Base-by-base conservation (phyloP, 2,888 invertebrate genomes). In the Pseudococcus jackbeardsleyi region DNA sequence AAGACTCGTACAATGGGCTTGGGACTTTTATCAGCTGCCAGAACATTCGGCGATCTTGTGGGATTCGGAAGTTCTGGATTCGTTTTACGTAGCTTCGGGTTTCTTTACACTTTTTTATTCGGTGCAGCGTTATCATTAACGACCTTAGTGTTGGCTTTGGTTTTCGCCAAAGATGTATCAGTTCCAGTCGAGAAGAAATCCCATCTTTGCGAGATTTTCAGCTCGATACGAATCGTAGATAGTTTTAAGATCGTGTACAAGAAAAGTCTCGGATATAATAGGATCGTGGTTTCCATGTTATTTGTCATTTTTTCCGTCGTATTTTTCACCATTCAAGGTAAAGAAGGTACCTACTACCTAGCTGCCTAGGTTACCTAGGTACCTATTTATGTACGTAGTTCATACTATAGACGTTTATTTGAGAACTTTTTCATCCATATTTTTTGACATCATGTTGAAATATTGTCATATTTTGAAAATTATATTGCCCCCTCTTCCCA, bases 31-130 rank as follows among this genome's bases (percentile, higher is more conserved):
- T 7, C 72, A 15, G 48, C 48, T n/a, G 22, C 17, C 6, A 68
- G 46, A 68, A 39, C 54, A 2, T 39, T 88, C 3, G 48, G 54
- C n/a, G n/a, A 39, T 19, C 46, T 64, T 5, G 17, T 88, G 0
- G 84, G 84, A 11, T 39, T 54, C 17, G 84, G 88, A 12, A 42
- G 54, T 17, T 17, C 84, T 12, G 88, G 88, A 12, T 59, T 77
- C 17, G 2, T 84, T 19, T 7, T 88, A 3, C 82, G 64, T 7
- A 19, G 39, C 11, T 15, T 88, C 12, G 88, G 88, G 9, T 88
- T 88, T 46, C 42, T 42, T 64, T 59, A 59, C 9, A 59, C 50
- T 15, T 88, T 54, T 46, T 9, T 84, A 19, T 11, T 84, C 11
- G 84, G 84, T 59, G 11, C 15, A 0, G 8, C 12, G 42, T 54